Conservation (phyloP, 2,797 vertebrate species). For the Eupleurogrammus muticus region DNA sequence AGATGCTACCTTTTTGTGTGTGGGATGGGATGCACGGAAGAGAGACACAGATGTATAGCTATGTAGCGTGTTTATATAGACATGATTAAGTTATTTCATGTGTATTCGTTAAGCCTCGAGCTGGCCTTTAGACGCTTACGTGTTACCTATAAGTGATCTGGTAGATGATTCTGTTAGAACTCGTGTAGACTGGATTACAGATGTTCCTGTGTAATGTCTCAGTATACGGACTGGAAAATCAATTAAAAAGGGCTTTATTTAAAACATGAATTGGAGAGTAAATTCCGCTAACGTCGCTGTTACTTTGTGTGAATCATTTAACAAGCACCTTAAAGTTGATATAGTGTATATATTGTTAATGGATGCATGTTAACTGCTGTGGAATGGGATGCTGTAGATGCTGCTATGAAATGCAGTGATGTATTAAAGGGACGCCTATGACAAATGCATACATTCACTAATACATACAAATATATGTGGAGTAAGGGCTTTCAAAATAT, state of each 20-base stretch:
- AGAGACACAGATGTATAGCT: conserved; percentile 19
- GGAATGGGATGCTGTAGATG: conserved; percentile 31
- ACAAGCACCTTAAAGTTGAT: conserved; percentile 61
- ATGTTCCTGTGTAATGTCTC: conserved; percentile 29
- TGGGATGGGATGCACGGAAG: conserved; percentile 22
- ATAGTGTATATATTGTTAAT: conserved; percentile 51
- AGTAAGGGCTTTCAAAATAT: conserved; percentile 39
- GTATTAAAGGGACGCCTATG: conserved; percentile 16
- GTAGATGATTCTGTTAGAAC: conserved; percentile 27
- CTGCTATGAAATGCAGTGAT: conserved; percentile 21
- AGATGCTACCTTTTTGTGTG: conserved; percentile 16
- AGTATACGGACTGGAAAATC: conserved; percentile 9
- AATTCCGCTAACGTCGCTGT: conserved; percentile 31
- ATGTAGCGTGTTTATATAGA: conserved; percentile 37
- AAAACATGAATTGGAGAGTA: conserved; percentile 45
- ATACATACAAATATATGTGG: conserved; percentile 12
- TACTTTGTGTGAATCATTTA: conserved; percentile 57
- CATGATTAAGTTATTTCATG: conserved; percentile 25
- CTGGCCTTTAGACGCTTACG: conserved; percentile 24
- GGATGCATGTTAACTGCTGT: conserved; percentile 55
- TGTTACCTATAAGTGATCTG: conserved; percentile 20
- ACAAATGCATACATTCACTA: conserved; percentile 6
- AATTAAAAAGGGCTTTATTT: conserved; percentile 71
- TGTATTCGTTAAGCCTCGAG: conserved; percentile 13
- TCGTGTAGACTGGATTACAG: conserved; percentile 20